A percentile compares a stretch with the other conserved stretches of the same genome.
Conservation (phyloP, 92 coral and sea anemone genomes). For the Actinernus sp. region DNA sequence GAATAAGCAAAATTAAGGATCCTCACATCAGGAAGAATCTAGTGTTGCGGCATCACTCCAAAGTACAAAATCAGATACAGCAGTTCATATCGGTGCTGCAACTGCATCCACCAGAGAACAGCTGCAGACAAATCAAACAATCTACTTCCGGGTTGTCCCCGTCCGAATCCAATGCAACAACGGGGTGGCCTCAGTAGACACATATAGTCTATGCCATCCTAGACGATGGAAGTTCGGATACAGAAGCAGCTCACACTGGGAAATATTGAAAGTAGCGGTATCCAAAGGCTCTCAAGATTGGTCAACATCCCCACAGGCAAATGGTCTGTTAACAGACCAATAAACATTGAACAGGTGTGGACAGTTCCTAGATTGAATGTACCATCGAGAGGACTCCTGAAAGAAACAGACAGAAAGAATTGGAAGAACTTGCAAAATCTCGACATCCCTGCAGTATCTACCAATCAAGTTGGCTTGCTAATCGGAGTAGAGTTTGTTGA, state of each 20-base stretch:
- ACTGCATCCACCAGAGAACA: not conserved
- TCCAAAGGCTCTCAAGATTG: conserved; percentile 29
- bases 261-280: conserved; percentile 50
- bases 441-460: conserved; percentile 58
- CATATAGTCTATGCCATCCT: conserved; percentile 59
- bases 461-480: conserved; percentile 51
- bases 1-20: not conserved
- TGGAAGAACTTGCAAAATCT: conserved; percentile 62
- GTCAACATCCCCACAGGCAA: conserved; percentile 48
- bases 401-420: conserved; percentile 31
- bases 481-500: conserved; percentile 62
- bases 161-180: conserved; percentile 50
- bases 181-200: conserved; percentile 53
- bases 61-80: not conserved
- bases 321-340: conserved; percentile 34
- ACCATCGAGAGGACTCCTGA: conserved; percentile 51
- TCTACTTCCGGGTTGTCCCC: conserved; percentile 65
- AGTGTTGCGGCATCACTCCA: not conserved
- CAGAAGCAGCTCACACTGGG: conserved; percentile 53
- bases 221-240: conserved; percentile 65
- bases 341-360: conserved; percentile 46
- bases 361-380: conserved; percentile 69
- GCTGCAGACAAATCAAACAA: conserved; percentile 20
- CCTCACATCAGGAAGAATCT: conserved; percentile 1
- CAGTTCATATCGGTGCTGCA: conserved; percentile 17